phyloP scores from a whole-genome alignment of 2,888 invertebrate genomes.

The Cyclophora albipunctata region DNA sequence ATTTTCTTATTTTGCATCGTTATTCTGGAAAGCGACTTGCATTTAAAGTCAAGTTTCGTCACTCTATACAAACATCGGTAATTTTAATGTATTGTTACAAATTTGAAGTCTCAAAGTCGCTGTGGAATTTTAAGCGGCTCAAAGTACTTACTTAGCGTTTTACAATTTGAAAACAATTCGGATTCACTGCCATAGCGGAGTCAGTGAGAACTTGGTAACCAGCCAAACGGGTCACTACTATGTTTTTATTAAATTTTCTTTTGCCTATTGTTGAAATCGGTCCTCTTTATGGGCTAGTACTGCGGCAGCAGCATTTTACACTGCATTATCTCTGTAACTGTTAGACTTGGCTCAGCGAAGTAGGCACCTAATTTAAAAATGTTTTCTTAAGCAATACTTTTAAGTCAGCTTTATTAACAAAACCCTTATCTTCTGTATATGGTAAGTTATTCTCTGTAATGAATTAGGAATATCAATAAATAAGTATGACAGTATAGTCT shows the following conservation, averaged over 20 bases:
- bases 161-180: conserved; percentile 18
- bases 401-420: too few species aligned
- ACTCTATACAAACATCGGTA: too few species aligned
- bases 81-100: too few species aligned
- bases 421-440: too few species aligned
- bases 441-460: too few species aligned
- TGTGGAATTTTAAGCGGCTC: conserved; percentile 12
- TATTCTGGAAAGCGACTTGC: too few species aligned
- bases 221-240: conserved; percentile 18
- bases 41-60: too few species aligned
- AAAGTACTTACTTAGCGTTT: conserved; percentile 16
- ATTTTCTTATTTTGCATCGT: too few species aligned
- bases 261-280: conserved; percentile 13
- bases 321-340: neutral
- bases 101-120: conserved; percentile 7
- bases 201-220: conserved; percentile 15
- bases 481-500: too few species aligned
- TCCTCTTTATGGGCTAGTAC: conserved; percentile 15
- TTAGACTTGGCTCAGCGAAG: neutral
- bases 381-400: too few species aligned
- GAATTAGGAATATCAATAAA: too few species aligned
- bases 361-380: too few species aligned
- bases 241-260: conserved; percentile 20
- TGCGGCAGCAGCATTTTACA: conserved; percentile 8
- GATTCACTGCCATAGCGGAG: conserved; percentile 6